Base-by-base conservation (phyloP, 1,140 invertebrate genomes). In the Samia ricini region DNA sequence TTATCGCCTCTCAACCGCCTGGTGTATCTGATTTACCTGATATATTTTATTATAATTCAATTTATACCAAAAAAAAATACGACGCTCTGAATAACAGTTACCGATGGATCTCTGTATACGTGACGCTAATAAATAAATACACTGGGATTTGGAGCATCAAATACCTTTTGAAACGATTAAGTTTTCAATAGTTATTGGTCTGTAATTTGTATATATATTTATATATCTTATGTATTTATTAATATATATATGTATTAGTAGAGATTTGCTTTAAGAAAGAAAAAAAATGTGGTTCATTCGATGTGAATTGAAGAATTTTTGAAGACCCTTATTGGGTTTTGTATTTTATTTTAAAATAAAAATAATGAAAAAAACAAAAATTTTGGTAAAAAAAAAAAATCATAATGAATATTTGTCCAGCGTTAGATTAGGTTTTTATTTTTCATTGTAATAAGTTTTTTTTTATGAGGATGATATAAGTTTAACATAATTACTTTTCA, bases 21-120 rank as follows among this genome's bases (percentile, higher is more conserved):
- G 18, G 26, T 20, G 19, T 56, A 29, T 26, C 81, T 77, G 85
- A 88, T 85, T n/a, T n/a, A 86, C 82, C 85, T 89, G 85, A 88
- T 85, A 82, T 80, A 77, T 62, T 80, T 77, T 64, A 72, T 77
- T 58, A 12, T 52, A 4, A 70, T 87, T 86, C 83, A 84, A 89
- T 87, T 83, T 87, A 89, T 89, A 89, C 87, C 87, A 89, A 89
- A 89, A 85, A 52, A 10, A 85, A 82, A 74, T 77, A 83, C 74
- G 81, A 86, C 76, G 85, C 81, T 89, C 77, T 64, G 81, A 83
- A 72, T 83, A 67, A 78, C 83, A 72, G 87, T 89, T 89, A 89
- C 87, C 87, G 87, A 88, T 88, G 84, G 87, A 89, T 89, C 87
- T 89, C 85, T 87, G 76, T 75, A 19, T 76, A 26, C 8, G 55